Evolutionary conservation across 53 echinoderm and acorn worm species (phyloP).

Genomic region (Astropecten irregularis): DNA sequence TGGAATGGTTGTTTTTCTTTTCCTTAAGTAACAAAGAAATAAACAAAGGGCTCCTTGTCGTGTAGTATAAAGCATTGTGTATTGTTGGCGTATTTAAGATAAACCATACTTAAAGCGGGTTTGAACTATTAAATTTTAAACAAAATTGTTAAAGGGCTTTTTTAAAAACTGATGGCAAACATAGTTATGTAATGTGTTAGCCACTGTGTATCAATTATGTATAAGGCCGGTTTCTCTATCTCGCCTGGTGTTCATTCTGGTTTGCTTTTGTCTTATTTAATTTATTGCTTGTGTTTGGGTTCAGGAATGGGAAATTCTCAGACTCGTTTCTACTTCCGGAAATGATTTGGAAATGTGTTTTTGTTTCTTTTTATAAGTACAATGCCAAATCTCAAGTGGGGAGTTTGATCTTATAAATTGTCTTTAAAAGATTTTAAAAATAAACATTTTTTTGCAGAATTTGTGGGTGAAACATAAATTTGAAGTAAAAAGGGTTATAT

Average conservation of each 20-base stretch:
- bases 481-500: too few species aligned
- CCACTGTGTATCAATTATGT: conserved; percentile 8
- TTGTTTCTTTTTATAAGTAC: too few species aligned
- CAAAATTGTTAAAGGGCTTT: neutral
- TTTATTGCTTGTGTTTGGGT: neutral
- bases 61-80: conserved; percentile 48
- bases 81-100: conserved; percentile 25
- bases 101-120: conserved; percentile 56
- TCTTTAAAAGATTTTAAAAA: too few species aligned
- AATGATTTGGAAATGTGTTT: too few species aligned
- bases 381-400: too few species aligned
- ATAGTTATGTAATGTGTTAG: conserved; percentile 14
- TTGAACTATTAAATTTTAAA: conserved; percentile 22
- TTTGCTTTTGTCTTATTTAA: neutral
- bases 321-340: too few species aligned
- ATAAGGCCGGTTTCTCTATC: conserved; percentile 3
- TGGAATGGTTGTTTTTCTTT: too few species aligned
- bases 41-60: conserved; percentile 40
- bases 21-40: too few species aligned
- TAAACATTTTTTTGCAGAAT: too few species aligned
- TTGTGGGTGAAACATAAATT: too few species aligned
- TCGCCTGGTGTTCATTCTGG: neutral
- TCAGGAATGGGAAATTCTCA: too few species aligned
- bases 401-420: too few species aligned
- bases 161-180: conserved; percentile 21